phyloP scores from a whole-genome alignment of 1,140 invertebrate species.

The Aphis gossypii region DNA sequence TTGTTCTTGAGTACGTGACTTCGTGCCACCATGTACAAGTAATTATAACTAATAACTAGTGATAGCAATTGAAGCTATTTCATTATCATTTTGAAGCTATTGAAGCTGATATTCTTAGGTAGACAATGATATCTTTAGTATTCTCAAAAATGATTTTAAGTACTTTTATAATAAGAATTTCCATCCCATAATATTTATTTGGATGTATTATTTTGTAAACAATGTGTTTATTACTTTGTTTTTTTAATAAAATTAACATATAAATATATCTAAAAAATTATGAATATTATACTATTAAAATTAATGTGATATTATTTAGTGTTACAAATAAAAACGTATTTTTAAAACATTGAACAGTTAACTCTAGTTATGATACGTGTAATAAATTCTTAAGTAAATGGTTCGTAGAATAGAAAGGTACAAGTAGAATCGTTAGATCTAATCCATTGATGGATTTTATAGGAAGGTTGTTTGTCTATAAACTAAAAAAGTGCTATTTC shows the following conservation, averaged over 20 bases:
- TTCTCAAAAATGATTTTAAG: neutral
- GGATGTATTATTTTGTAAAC: neutral
- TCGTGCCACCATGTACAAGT: neutral
- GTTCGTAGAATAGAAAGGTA: conserved; percentile 25
- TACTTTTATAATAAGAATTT: neutral
- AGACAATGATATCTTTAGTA: neutral
- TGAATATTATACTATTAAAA: neutral
- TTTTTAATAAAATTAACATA: neutral
- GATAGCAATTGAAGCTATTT: neutral
- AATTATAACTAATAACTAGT: neutral
- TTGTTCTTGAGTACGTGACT: neutral
- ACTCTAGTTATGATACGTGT: neutral
- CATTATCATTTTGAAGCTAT: too few relatives aligned
- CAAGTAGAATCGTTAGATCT: neutral
- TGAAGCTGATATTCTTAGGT: neutral
- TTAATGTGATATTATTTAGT: neutral
- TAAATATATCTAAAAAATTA: neutral
- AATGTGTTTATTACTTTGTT: neutral
- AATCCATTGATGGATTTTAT: neutral
- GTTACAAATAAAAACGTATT: neutral
- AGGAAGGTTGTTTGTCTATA: neutral
- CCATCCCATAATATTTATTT: neutral
- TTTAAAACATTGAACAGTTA: neutral
- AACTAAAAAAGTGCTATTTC: neutral
- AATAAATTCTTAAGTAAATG: neutral